Evolutionary conservation across 2,797 vertebrate genomes (phyloP), one percentile per base, ranked within the genome.

Genomic region (Euphonia xanthogaster): DNA sequence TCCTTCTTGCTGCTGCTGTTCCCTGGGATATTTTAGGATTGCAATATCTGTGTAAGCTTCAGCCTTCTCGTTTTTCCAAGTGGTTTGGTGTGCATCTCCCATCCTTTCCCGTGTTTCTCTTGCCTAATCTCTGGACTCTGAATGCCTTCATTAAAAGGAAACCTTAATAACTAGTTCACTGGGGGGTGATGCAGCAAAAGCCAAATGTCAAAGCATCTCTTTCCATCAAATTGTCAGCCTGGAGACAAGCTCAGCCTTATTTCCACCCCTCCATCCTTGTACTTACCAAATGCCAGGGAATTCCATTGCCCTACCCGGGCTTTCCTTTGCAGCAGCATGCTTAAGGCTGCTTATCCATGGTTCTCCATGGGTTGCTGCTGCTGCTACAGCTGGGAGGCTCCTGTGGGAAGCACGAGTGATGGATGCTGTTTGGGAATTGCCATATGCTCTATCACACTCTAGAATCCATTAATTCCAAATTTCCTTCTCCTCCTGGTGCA

Each of bases 61-160:
- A 33, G 48, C 63, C n/a, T 50, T 39, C 23, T 24, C 3, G 0
- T 86, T 77, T 55, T 48, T 62, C 57, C 48, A 7, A 19, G 74
- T 9, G 44, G 13, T 55, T 33, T 33, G 1, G 58, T 10, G 40
- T 24, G 27, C 25, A 6, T 24, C 16, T 65, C n/a, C 22, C 11
- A 1, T 30, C 75, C 68, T 25, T 25, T 12, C 31, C 72, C 2
- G 0, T 5, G 30, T 50, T 33, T 7, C 4, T 40, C 71, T 48
- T 13, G 17, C 42, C 44, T 51, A 2, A 31, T 51, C 42, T n/a
- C 45, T 11, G 5, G 3, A 3, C 44, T 44, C 54, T 18, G 25
- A 53, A 42, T 17, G 61, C 6, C 65, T 84, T 60, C 15, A 0
- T 71, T 65, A 21, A 21, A 50, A 62, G 44, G 39, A 62, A 53